These are phyloP conservation scores for Hydrolagus colliei DNA, from an alignment of 2,797 vertebrate species.

Conservation along the genomic window DNA sequence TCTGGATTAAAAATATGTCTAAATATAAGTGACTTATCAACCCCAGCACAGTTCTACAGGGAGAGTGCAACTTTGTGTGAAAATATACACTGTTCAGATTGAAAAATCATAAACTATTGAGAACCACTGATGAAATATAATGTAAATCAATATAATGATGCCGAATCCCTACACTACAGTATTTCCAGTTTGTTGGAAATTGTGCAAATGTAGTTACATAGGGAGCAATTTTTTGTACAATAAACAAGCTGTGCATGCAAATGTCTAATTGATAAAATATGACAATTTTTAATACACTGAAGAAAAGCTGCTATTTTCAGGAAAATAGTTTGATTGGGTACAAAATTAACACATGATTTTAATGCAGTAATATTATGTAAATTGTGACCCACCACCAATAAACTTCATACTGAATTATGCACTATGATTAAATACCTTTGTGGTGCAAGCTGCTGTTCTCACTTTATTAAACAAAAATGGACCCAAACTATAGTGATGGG, in stretches of 20 bases:
- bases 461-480: neutral
- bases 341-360: neutral
- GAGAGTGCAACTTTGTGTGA: neutral
- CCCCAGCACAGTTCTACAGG: neutral
- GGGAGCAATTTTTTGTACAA: no score
- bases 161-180: neutral
- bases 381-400: neutral
- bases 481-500: neutral
- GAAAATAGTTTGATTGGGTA: neutral
- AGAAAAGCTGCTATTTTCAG: neutral
- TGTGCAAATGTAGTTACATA: no score
- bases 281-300: neutral
- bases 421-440: neutral
- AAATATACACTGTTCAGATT: neutral
- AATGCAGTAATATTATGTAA: neutral
- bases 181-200: neutral
- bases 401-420: neutral
- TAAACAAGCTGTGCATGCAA: neutral
- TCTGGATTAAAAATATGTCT: neutral
- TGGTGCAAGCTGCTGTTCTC: neutral
- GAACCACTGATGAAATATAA: neutral
- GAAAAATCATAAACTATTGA: neutral
- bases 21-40: neutral
- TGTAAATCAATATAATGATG: neutral
- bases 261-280: neutral